Percentiles rank a stretch among this genome's conserved stretches.
phyloP scores from a whole-genome alignment of 2,797 vertebrate genomes.

The Sorex maritimensis region DNA sequence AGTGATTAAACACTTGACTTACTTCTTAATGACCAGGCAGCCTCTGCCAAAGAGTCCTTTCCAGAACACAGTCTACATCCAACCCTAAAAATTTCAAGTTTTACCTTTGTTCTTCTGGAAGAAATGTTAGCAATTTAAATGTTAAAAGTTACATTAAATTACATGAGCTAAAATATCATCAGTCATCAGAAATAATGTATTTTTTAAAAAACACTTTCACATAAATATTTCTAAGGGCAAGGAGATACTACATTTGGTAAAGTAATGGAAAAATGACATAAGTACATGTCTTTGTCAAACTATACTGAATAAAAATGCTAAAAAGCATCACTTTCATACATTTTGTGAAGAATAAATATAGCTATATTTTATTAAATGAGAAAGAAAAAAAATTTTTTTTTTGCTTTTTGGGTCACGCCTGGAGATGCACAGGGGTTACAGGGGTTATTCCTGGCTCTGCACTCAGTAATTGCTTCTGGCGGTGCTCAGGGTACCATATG shows the following conservation, averaged over 20 bases:
- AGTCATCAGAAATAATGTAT: not conserved
- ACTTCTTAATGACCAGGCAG: not conserved
- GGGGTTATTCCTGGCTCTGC: no score
- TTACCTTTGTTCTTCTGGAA: not conserved
- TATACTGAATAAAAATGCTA: not conserved
- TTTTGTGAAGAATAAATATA: not conserved
- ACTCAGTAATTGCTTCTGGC: no score
- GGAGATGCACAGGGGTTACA: no score
- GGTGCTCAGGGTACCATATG: no score
- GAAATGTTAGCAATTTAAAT: slow-evolving; percentile 13
- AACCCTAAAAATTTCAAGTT: not conserved
- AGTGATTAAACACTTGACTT: slow-evolving; percentile 34
- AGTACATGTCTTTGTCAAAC: not conserved
- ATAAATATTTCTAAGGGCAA: not conserved
- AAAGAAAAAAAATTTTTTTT: not conserved
- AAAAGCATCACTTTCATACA: not conserved
- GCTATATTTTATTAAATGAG: not conserved
- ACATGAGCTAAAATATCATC: no score
- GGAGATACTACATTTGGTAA: not conserved
- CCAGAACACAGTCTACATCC: not conserved
- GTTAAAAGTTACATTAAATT: not conserved
- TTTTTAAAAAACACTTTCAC: not conserved
- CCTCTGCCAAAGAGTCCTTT: not conserved
- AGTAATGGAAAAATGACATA: not conserved
- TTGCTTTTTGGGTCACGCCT: no score